Conservation (phyloP, 2,113 vertebrate species). For the Cygnus buccinator region DNA sequence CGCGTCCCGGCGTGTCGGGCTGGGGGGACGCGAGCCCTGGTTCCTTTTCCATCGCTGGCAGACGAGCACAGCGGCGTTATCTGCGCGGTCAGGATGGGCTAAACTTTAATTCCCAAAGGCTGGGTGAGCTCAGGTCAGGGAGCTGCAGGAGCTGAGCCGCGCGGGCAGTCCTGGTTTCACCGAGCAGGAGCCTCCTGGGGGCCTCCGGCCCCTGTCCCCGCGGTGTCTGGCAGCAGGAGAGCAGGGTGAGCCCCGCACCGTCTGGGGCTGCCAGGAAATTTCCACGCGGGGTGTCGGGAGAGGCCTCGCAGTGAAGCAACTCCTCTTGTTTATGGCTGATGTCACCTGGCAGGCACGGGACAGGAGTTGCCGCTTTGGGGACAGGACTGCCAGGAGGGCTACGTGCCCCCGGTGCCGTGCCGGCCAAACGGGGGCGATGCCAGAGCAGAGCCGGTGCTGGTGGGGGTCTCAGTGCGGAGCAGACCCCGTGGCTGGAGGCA, state of each 20-base stretch:
- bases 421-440: neutral
- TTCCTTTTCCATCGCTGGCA: neutral
- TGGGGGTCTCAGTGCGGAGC: neutral
- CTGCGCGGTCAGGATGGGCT: accelerated
- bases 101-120: slow-evolving; percentile 16
- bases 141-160: neutral
- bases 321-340: neutral
- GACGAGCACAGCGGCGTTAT: neutral
- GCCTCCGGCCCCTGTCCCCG: neutral
- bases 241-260: neutral
- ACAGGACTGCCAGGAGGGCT: neutral
- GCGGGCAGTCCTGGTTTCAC: neutral
- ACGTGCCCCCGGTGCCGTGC: accelerated
- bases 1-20: neutral
- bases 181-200: neutral
- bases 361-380: neutral
- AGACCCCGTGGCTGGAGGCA: neutral
- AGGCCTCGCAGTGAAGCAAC: neutral
- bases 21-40: neutral
- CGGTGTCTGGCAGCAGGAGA: neutral
- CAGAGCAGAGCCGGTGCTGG: accelerated
- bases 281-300: neutral
- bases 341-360: neutral
- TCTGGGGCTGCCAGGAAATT: slow-evolving; percentile 22
- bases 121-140: slow-evolving; percentile 31